Conservation (phyloP, 2,888 invertebrate species). For the Leptinotarsa rubiginosa region DNA sequence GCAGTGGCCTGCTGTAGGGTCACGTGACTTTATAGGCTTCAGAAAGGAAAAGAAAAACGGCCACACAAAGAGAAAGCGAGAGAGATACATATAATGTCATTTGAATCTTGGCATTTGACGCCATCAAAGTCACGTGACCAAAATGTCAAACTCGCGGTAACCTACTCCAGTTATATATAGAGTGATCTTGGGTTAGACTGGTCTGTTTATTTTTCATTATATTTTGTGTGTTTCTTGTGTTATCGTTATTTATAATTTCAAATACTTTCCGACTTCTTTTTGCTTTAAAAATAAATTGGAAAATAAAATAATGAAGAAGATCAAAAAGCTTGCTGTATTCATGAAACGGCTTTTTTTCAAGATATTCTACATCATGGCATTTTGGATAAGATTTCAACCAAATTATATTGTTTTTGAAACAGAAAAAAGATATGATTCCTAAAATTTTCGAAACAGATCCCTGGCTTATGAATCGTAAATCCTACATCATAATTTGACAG, state of each 20-base stretch:
- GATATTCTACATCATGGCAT: background rate
- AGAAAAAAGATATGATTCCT: background rate
- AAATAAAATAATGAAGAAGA: background rate
- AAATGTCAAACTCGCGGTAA: too few species aligned
- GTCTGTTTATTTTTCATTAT: background rate
- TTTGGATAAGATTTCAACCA: background rate
- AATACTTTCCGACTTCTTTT: background rate
- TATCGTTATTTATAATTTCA: background rate
- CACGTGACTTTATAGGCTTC: background rate
- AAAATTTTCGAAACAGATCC: background rate
- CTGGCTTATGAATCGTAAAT: background rate
- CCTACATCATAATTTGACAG: background rate
- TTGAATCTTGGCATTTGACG: background rate
- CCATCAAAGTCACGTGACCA: background rate
- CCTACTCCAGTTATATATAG: too few species aligned
- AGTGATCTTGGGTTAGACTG: background rate
- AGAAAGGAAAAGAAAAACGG: background rate
- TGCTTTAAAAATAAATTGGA: background rate
- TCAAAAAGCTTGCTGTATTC: background rate
- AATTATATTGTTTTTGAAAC: background rate
- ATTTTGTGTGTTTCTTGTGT: background rate
- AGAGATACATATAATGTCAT: background rate
- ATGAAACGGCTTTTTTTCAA: background rate
- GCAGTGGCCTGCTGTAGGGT: background rate
- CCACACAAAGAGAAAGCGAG: background rate